Evolutionary conservation across 2,797 vertebrate genomes (phyloP), one percentile per base, ranked within the genome.

Genomic region (Scleropages formosus): DNA sequence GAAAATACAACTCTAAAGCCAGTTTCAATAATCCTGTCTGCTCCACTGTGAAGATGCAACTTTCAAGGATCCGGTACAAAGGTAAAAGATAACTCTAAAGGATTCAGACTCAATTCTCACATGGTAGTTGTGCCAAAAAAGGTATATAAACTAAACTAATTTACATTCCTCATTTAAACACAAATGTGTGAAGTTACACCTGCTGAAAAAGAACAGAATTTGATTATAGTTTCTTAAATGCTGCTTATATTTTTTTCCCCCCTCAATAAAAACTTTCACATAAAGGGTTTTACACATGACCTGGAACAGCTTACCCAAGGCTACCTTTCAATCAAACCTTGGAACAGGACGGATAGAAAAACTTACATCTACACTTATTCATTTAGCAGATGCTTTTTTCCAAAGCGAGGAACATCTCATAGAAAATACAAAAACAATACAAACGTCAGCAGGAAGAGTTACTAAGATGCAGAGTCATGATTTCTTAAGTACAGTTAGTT

Each of bases 261-360:
- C 39, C 39, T 39, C 39, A 65, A 22, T 59, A 27, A 26, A 27
- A 44, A 61, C 16, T 71, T 44, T 62, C 8, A 60, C 75, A 72
- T 77, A 73, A 73, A 75, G 44, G 60, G 56, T 78, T 80, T 79
- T 85, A 81, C 22, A 72, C 16, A 61, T 84, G 1, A 66, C 53
- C n/a, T n/a, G 62, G 60, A 75, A 79, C 49, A 75, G 13, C 0
- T 26, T 79, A 87, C 86, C 77, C 80, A 84, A 80, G 80, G 81
- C 15, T 73, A 75, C 86, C 84, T 88, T 87, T 16, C 61, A 31
- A 65, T 73, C 79, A 59, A 39, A 72, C 73, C 84, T 84, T 84
- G 77, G 86, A 86, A 86, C 64, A 76, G 78, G 74, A 49, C 51
- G 51, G 76, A 26, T 27, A 26, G 18, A 7, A 60, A 46, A 74